Evolutionary conservation across 2,113 vertebrate genomes (phyloP).

Genomic region (Clarias batrachus): DNA sequence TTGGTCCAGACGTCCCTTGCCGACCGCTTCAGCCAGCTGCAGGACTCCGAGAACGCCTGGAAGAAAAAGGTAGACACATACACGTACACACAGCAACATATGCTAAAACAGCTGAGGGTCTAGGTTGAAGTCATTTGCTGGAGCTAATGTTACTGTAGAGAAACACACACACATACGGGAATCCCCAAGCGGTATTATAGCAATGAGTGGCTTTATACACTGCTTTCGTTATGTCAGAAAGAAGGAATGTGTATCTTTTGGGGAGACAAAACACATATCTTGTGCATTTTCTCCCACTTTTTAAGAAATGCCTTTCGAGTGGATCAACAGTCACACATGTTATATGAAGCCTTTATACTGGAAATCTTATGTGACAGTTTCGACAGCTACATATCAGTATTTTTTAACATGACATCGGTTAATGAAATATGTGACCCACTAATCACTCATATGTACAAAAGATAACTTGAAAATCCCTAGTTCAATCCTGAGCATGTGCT

Average conservation of each 20-base stretch:
- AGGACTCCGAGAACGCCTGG: constrained; percentile 71
- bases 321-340: not conserved
- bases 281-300: not conserved
- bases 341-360: not conserved
- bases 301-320: not conserved
- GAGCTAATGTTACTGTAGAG: constrained; percentile 13
- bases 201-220: not conserved
- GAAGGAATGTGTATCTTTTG: not conserved
- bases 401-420: not conserved
- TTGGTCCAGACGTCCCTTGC: constrained; percentile 62
- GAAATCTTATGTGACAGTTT: not conserved
- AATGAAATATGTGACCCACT: not conserved
- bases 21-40: constrained; percentile 73
- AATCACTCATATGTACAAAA: not conserved
- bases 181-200: not conserved
- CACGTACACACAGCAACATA: not conserved
- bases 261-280: not conserved
- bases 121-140: constrained; percentile 22
- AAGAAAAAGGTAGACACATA: constrained; percentile 71
- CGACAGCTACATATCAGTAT: not conserved
- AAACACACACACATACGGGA: not conserved
- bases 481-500: not conserved
- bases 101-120: not conserved
- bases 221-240: not conserved
- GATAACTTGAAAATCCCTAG: not conserved